Base-by-base conservation (phyloP, 1,140 invertebrate genomes). In the Pectinophora gossypiella region DNA sequence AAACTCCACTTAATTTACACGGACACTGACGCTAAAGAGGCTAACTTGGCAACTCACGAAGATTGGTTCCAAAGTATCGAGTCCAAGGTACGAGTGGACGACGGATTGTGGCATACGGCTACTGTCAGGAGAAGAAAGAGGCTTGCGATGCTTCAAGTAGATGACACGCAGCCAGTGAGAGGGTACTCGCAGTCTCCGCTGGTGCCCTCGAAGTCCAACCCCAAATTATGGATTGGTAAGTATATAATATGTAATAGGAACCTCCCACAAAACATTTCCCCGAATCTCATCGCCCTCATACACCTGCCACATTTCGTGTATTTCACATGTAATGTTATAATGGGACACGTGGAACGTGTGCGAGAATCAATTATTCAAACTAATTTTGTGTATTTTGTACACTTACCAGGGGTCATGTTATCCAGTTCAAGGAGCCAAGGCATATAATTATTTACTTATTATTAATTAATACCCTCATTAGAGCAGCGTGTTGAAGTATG, bases 41-140 rank as follows among this genome's bases (percentile, higher is more conserved):
- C 68, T n/a, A 76, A 71, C 49, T 68, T 72, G 2, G 78, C 73
- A 15, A 61, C 52, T 3, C 69, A 80, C 18, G 83, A 87, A 38
- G 77, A 87, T 42, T 89, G 87, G 87, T 89, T 87, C 56, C 85
- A 86, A 58, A 76, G 69, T 56, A 49, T 88, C 2, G 92, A 90
- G 80, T 92, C 69, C 27, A 90, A 85, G 58, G 63, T 69, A 7
- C 68, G 87, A 64, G 90, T 95, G 1, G 89, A 92, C 69, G 93
- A 95, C 83, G 93, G 93, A 0, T 72, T 91, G 35, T 95, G 94
- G 94, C 94, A 96, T 72, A 91, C 90, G 15, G 85, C 94, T 3
- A 84, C 89, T 5, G 89, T 93, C 40, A 90, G 89, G 56, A 89
- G 94, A 61, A 88, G 93, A 56, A 93, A 93, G 74, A 79, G 92